Evolutionary conservation across 2,113 vertebrate species (phyloP).

Genomic region (Galbula dea): DNA sequence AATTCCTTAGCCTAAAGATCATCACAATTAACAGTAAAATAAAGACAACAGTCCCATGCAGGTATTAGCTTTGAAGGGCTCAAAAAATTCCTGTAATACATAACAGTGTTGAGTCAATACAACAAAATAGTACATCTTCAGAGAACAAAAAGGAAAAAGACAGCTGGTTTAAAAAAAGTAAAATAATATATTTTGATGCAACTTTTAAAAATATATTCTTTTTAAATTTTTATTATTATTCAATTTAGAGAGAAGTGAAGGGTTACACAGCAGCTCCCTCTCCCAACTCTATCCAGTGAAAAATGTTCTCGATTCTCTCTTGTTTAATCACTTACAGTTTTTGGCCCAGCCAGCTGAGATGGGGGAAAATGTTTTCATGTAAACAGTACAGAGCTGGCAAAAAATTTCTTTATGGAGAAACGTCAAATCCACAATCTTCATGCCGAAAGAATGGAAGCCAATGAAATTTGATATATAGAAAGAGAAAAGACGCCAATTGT

Average conservation of each 20-base stretch:
- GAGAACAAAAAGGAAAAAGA: neutral
- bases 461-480: neutral
- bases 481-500: neutral
- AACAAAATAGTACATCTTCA: neutral
- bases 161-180: neutral
- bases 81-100: neutral
- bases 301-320: neutral
- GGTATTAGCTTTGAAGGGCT: neutral
- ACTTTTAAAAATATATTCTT: neutral
- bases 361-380: neutral
- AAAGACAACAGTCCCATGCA: neutral
- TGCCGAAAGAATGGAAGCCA: neutral
- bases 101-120: neutral
- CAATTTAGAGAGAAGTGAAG: neutral
- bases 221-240: neutral
- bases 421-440: neutral
- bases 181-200: neutral
- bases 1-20: neutral
- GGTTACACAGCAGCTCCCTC: neutral
- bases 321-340: neutral
- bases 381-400: constrained; percentile 21
- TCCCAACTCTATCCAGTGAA: neutral
- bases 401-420: neutral
- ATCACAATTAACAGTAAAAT: neutral
- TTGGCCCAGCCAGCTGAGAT: neutral